Evolutionary conservation across 1,140 invertebrate species (phyloP).

Genomic region (Zaprionus camerounensis): DNA sequence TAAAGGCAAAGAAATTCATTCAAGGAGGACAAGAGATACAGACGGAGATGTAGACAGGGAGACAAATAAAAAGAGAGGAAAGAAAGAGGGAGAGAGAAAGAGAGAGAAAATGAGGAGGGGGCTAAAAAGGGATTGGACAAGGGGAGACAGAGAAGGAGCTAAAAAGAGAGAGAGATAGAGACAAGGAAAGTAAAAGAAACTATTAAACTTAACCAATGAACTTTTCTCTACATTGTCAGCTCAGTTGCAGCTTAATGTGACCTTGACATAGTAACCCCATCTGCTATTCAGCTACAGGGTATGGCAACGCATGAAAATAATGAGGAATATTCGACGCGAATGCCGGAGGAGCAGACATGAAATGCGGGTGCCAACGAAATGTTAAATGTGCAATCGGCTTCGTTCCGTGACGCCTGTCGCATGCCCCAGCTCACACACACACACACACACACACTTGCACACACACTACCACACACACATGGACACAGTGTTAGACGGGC

Average conservation of each 20-base stretch:
- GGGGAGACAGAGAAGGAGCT: background rate
- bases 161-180: background rate
- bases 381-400: conserved; percentile 61
- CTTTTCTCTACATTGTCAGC: background rate
- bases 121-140: background rate
- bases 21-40: background rate
- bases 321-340: conserved; percentile 30
- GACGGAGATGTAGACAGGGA: background rate
- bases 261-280: background rate
- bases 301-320: conserved; percentile 17
- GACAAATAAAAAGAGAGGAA: background rate
- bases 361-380: conserved; percentile 61
- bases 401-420: conserved; percentile 18
- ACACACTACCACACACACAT: conserved; percentile 9
- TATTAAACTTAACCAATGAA: background rate
- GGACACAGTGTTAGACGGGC: background rate
- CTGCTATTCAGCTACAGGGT: conserved; percentile 1
- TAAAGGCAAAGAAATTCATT: too few relatives aligned
- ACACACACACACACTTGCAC: conserved; percentile 9
- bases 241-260: background rate
- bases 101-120: background rate
- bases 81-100: background rate
- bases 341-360: conserved; percentile 31
- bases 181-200: background rate
- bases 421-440: conserved; percentile 23